A percentile compares a stretch with the other conserved stretches of the same genome.
Conservation (phyloP, 2,888 invertebrate species). For the Tuberolachnus salignus region DNA sequence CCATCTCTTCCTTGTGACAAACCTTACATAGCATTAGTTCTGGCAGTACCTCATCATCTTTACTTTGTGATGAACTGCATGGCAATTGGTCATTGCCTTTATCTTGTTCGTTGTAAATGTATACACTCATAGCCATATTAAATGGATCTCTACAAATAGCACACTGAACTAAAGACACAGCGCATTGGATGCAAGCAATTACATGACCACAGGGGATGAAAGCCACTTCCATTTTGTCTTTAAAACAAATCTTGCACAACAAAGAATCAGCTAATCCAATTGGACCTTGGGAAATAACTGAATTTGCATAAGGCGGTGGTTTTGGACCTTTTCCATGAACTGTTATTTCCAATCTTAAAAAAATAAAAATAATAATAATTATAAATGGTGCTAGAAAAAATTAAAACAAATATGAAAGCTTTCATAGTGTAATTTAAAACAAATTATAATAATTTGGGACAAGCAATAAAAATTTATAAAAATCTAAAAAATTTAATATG, state of each 20-base stretch:
- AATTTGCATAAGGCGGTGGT: not conserved
- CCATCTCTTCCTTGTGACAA: constrained; percentile 85
- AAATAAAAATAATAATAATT: no score
- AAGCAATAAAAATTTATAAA: not conserved
- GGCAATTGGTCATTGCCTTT: constrained; percentile 10
- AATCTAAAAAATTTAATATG: not conserved
- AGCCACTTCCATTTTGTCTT: constrained; percentile 83
- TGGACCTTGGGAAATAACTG: not conserved
- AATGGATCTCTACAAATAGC: constrained; percentile 84
- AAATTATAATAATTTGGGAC: not conserved
- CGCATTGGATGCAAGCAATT: constrained; percentile 89
- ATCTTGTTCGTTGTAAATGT: constrained; percentile 9
- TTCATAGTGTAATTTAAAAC: not conserved
- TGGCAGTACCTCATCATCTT: not conserved
- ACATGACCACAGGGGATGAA: constrained; percentile 96
- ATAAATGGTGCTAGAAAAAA: constrained; percentile 7
- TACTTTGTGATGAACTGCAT: constrained; percentile 41
- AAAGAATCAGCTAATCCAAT: constrained; percentile 56
- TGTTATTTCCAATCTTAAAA: no score
- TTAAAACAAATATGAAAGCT: not conserved
- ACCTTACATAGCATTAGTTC: constrained; percentile 77
- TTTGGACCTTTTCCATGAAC: not conserved
- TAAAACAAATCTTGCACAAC: constrained; percentile 90
- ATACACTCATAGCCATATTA: constrained; percentile 72
- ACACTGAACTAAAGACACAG: constrained; percentile 82